Evolutionary conservation across 2,797 vertebrate species (phyloP), one percentile per base, ranked within the genome.

Genomic region (Sebastes itinus): DNA sequence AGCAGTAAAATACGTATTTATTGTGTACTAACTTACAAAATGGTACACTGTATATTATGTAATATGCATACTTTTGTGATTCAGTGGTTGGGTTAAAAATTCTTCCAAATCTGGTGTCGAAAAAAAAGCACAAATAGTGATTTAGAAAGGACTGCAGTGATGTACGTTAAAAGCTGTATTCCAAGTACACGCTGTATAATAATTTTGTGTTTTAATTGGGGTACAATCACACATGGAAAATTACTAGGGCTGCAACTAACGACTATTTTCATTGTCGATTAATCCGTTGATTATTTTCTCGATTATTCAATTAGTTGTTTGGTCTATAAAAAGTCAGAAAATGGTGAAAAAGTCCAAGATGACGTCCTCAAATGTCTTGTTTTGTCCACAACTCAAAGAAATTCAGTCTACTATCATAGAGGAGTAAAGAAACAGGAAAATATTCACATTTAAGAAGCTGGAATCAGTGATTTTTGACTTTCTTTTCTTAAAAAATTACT

Each of bases 111-210:
- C 65, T 59, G 55, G 10, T 61, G 33, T 56, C 1, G 5, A 82
- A 82, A 63, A 84, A 68, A 85, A 81, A 84, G 75, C 71, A 86
- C 78, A 88, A 80, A 83, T 23, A 64, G 23, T 28, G 7, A 68
- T 77, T 72, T 59, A 42, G 38, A 82, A 33, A 58, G 20, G 61
- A 71, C 54, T 67, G 2, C 28, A 35, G 67, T 10, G 1, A 38
- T 3, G 5, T 66, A 9, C 1, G 1, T 63, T 6, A 25, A 69
- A 52, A 56, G 9, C 23, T 78, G 28, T 74, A 25, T 52, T 76
- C 13, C 25, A 60, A 69, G 66, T 58, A 35, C 55, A 72, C 14
- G 12, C 23, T 5, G 4, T 23, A 18, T 27, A 22, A 6, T 30
- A 3, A 52, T 58, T 69, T 77, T 66, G 22, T 32, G 16, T 68